Conservation (phyloP, 2,888 invertebrate species). For the Lypha dubia region DNA sequence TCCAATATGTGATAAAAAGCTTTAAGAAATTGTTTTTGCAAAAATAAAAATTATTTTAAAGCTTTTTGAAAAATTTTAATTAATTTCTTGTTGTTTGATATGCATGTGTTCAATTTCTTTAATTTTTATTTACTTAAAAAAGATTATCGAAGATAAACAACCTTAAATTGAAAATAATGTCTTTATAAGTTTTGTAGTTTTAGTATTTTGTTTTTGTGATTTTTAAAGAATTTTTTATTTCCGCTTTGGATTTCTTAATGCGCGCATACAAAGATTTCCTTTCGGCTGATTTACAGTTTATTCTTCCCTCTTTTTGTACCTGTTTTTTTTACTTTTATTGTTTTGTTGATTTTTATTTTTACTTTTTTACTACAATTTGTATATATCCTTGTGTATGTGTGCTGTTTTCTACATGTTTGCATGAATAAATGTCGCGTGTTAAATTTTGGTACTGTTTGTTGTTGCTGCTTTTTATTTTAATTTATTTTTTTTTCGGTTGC, state of each 20-base stretch:
- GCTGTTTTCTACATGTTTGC: background rate
- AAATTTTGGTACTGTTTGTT: slow-evolving; percentile 33
- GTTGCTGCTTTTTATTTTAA: slow-evolving; percentile 2
- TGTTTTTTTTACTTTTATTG: background rate
- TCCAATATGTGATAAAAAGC: background rate
- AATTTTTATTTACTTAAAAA: background rate
- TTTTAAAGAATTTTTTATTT: slow-evolving; percentile 10
- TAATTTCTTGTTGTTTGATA: background rate
- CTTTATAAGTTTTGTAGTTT: slow-evolving; percentile 2
- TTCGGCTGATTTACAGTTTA: slow-evolving; percentile 19
- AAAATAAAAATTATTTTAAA: background rate
- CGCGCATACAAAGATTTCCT: slow-evolving; percentile 21
- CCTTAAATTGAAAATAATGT: slow-evolving; percentile 15
- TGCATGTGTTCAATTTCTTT: background rate
- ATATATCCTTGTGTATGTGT: background rate
- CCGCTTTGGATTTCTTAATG: slow-evolving; percentile 21
- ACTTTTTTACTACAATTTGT: too few relatives aligned
- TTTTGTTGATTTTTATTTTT: background rate
- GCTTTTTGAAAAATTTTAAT: background rate
- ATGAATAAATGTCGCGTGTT: background rate
- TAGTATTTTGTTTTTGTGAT: background rate
- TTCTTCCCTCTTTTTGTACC: background rate
- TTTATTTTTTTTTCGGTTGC: slow-evolving; percentile 17
- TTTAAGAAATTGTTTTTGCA: background rate
- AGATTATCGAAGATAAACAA: background rate